Base-by-base conservation (phyloP, 2,888 invertebrate species). In the Carabus problematicus region DNA sequence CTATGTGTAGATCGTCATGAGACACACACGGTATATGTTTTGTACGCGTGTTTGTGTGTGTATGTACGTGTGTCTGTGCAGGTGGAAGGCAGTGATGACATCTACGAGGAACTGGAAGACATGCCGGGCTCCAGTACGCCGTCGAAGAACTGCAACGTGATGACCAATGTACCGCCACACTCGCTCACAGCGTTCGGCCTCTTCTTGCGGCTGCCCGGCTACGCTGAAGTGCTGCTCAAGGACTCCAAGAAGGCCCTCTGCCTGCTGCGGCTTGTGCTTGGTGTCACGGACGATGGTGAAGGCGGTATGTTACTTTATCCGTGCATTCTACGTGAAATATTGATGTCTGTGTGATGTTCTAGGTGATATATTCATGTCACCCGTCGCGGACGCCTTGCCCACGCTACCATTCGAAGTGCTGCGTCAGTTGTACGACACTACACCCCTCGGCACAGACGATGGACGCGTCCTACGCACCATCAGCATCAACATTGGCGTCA, bases 261-360 rank as follows among this genome's bases (percentile, higher is more conserved):
- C 79, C 85, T 97, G 71, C 84, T 97, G 72, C 85, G 96, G 4
- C 85, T 97, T 60, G 91, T 95, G 42, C 85, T 97, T 16, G 97
- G 97, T 18, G 95, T 95, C 6, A 91, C 93, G 1, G 94, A 95
- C 76, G 95, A 96, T 77, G 95, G 95, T 56, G 94, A 95, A 82
- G 95, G 95, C 79, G 91, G 91, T 91, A 76, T 84, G 86, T 82
- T 61, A 9, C 8, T n/a, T n/a, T n/a, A n/a, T n/a, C n/a, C n/a
- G n/a, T n/a, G n/a, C n/a, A n/a, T n/a, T n/a, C n/a, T n/a, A n/a
- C n/a, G n/a, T n/a, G n/a, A 29, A 29, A 29, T 29, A 29, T 29
- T 42, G 8, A 9, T 42, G 9, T 42, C 42, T 42, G 8, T 8
- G 8, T 8, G 8, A 29, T 29, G 29, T 75, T 73, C 61, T 75